Conservation (phyloP, 2,113 vertebrate genomes). For the Myiozetetes cayanensis region DNA sequence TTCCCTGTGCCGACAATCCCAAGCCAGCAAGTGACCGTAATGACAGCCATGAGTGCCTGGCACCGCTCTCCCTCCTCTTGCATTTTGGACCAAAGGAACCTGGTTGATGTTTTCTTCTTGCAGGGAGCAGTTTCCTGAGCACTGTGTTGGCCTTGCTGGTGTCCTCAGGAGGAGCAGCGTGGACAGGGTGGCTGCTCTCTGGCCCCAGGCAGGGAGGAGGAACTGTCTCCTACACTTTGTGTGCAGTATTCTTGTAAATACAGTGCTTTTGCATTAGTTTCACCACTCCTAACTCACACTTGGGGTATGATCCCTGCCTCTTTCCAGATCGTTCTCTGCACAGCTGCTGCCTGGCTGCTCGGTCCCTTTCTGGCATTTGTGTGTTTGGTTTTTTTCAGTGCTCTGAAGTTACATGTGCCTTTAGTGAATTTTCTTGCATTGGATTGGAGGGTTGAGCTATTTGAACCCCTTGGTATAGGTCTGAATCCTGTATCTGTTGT, state of each 20-base stretch:
- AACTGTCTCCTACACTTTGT: background rate
- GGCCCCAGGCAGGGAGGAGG: background rate
- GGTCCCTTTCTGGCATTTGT: background rate
- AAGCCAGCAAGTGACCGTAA: background rate
- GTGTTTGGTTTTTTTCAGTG: background rate
- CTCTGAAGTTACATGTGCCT: background rate
- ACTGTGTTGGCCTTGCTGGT: background rate
- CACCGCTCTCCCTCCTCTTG: background rate
- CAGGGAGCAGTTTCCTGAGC: background rate
- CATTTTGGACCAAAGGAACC: background rate
- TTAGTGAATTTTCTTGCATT: background rate
- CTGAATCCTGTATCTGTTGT: background rate
- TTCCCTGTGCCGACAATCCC: background rate
- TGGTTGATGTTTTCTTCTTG: background rate
- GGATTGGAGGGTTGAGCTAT: background rate
- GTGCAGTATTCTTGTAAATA: background rate
- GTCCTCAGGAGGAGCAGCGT: accelerated
- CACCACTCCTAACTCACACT: background rate
- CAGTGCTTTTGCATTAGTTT: background rate
- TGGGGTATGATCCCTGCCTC: background rate
- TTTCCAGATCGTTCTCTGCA: background rate
- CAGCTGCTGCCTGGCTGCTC: background rate
- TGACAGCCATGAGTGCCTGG: background rate
- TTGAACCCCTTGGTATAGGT: background rate
- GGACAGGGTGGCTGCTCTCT: background rate